Evolutionary conservation across 2,888 invertebrate species (phyloP).

Genomic region (Phasia obesa): DNA sequence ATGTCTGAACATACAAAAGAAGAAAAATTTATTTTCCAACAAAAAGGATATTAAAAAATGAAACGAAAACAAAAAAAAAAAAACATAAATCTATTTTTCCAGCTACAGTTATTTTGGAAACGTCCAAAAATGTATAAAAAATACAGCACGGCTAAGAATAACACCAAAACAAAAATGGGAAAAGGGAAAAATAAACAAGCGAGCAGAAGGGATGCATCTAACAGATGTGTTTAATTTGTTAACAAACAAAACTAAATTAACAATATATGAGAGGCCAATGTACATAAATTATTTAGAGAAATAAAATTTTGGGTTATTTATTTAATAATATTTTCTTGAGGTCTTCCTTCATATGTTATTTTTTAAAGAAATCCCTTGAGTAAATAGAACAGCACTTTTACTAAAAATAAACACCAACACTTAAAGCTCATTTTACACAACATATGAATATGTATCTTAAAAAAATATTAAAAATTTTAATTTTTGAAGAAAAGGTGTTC

Average conservation of each 20-base stretch:
- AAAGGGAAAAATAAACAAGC: background rate
- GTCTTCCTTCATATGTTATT: background rate
- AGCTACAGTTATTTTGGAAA: background rate
- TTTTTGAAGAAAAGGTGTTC: no score
- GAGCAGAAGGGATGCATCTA: slow-evolving; percentile 24
- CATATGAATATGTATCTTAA: no score
- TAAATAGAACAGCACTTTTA: background rate
- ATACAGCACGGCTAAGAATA: slow-evolving; percentile 8
- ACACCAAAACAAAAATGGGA: background rate
- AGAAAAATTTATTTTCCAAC: slow-evolving; percentile 22
- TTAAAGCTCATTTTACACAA: no score
- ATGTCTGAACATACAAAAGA: slow-evolving; percentile 34
- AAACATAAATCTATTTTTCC: slow-evolving; percentile 3
- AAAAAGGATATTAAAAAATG: background rate
- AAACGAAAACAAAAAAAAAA: background rate
- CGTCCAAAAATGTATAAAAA: background rate
- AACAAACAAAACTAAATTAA: slow-evolving; percentile 61
- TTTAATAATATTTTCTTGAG: background rate
- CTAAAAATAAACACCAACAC: background rate
- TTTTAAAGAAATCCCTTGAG: no score
- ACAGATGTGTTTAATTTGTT: slow-evolving; percentile 63
- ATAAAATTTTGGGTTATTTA: background rate
- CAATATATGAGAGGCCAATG: slow-evolving; percentile 17
- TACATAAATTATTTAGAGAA: background rate
- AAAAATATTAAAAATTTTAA: no score